Base-by-base conservation (phyloP, 2,888 invertebrate genomes). In the Crioceris asparagi region DNA sequence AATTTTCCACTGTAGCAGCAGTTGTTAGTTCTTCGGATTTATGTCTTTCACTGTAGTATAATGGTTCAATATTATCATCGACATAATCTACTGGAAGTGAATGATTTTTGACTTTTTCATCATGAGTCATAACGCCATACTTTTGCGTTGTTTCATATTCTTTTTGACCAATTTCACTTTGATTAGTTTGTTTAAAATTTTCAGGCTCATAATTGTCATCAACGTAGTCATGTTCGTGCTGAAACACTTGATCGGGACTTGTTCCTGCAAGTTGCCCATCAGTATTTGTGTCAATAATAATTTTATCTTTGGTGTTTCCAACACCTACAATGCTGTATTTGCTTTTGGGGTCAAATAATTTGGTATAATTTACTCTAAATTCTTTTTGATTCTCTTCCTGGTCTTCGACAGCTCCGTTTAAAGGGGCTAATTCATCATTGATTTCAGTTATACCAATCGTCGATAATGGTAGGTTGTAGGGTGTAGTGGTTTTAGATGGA, bases 181-280 rank as follows among this genome's bases (percentile, higher is more conserved):
- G 5, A 10, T 34, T 23, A 8, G 27, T 27, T 12, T 27, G 27
- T 23, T 25, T 17, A 33, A 40, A 37, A 16, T 37, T 38, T 10
- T 36, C 39, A 3, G 57, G 52, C 47, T 63, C 62, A 35, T 58
- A 61, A 47, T 61, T 62, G 50, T 62, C 62, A 45, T 62, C 56
- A 3, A 60, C 52, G 36, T 60, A 61, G 38, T 60, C 60, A 32
- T 54, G 10, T 35, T 17, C 7, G 10, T 23, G n/a, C 33, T 12
- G 4, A 27, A 14, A 30, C 11, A 27, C 14, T 11, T 27, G 14
- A 11, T 27, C 27, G 6, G 21, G 21, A 21, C 6, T 6, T 21
- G 21, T 21, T 7, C 21, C 21, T 6, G 6, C 7, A 10, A 7
- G 7, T 6, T 21, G 21, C 21, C 10, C 10, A 7, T 6, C 7